Conservation (phyloP, 2,888 invertebrate species). For the Morpho helenor region DNA sequence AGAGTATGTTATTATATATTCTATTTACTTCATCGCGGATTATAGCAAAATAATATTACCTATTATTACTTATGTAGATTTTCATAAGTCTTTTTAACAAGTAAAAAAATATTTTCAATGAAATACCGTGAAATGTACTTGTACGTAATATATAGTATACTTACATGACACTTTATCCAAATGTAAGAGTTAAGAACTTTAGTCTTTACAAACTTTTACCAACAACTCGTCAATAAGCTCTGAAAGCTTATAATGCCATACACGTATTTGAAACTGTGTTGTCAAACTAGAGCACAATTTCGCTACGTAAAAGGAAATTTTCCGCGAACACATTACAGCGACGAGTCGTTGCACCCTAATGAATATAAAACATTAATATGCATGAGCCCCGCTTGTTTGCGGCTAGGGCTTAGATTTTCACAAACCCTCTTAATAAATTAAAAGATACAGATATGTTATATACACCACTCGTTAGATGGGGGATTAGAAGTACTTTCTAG, state of each 20-base stretch:
- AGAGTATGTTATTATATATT: too few species aligned
- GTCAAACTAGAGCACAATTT: constrained; percentile 36
- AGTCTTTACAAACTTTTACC: constrained; percentile 6
- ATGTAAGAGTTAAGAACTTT: constrained; percentile 8
- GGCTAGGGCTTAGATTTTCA: constrained; percentile 56
- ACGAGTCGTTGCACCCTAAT: constrained; percentile 1
- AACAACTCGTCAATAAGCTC: constrained; percentile 12
- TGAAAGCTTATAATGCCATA: constrained; percentile 18
- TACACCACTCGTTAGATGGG: neutral
- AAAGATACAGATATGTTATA: neutral
- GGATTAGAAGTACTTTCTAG: too few species aligned
- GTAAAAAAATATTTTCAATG: too few species aligned
- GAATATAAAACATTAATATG: constrained; percentile 3
- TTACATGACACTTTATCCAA: too few species aligned
- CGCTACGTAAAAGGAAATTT: constrained; percentile 55
- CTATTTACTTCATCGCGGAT: too few species aligned
- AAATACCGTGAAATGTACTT: too few species aligned
- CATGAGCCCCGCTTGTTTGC: neutral
- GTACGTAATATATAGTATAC: too few species aligned
- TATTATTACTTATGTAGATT: too few species aligned
- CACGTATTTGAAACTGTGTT: constrained; percentile 14
- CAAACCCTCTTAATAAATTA: constrained; percentile 58
- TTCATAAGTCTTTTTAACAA: too few species aligned
- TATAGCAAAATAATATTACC: too few species aligned
- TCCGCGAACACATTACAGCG: constrained; percentile 49